Evolutionary conservation across 1,140 invertebrate species (phyloP), one percentile per base, ranked within the genome.

Genomic region (Formica exsecta): DNA sequence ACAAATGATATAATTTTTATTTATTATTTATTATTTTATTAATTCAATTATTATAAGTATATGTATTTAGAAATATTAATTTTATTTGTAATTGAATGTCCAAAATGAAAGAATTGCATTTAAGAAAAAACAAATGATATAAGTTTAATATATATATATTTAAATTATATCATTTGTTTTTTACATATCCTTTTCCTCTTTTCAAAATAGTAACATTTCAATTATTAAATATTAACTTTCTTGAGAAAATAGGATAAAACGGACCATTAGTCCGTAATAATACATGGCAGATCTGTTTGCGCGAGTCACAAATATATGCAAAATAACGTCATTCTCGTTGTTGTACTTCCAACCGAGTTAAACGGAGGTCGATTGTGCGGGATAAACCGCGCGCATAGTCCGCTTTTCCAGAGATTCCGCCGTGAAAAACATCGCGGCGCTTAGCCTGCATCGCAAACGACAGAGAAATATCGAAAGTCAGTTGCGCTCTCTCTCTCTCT

Each of bases 211-310:
- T 51, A 51, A 51, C 13, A 51, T 51, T 51, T 16, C 2, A 11
- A 44, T 44, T 44, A 1, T 8, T n/a, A n/a, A 73, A 83, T 73
- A 73, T 62, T 36, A 19, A 11, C 19, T 6, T 16, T 32, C 13
- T 22, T 9, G 54, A 32, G 8, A 11, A 59, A 83, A 38, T 70
- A 62, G 66, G 51, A 41, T 19, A 38, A 73, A 59, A 83, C 32
- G 38, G 54, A 29, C 25, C 54, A 83, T 83, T 83, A 73, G 73
- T 71, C n/a, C 29, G 19, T 73, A 83, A 83, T 83, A 83, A 83
- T n/a, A 73, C 19, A n/a, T 41, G 11, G 54, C 11, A 38, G 54
- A 41, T 61, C 19, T 81, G 54, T 83, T 68, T 83, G 29, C 44
- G 38, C 79, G 66, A 61, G 54, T 73, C 38, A 6, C 36, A 38